These are phyloP conservation scores for Laupala kohalensis DNA, from an alignment of 1,140 invertebrate species.

Conservation along the genomic window DNA sequence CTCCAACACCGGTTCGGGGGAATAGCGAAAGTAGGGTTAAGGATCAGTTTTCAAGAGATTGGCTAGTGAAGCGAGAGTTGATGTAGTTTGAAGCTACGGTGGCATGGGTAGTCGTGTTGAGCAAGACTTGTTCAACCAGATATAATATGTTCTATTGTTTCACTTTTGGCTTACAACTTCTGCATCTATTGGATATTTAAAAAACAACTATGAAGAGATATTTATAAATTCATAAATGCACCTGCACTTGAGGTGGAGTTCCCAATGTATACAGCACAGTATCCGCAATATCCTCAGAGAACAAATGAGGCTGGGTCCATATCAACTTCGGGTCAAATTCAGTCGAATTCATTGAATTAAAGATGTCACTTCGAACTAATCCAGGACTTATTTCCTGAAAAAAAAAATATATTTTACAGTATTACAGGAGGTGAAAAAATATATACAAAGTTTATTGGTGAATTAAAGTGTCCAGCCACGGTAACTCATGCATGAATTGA, in stretches of 20 bases:
- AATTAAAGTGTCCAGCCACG: no score
- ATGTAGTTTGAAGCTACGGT: no score
- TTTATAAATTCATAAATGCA: conserved; percentile 4
- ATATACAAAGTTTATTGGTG: no score
- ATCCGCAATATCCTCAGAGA: conserved; percentile 17
- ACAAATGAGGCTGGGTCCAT: not conserved
- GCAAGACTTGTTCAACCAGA: no score
- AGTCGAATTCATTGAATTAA: not conserved
- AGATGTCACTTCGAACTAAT: conserved; percentile 35
- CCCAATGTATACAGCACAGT: conserved; percentile 27
- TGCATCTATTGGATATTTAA: no score
- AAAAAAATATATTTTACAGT: not conserved
- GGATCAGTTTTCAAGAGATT: no score
- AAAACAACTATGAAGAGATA: not conserved
- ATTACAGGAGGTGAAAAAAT: not conserved
- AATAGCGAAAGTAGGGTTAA: no score
- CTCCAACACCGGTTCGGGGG: no score
- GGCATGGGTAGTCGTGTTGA: no score
- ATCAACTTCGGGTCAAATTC: not conserved
- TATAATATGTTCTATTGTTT: no score
- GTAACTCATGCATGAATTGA: not conserved
- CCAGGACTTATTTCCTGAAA: conserved; percentile 44
- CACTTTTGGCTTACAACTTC: no score
- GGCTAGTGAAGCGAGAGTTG: no score
- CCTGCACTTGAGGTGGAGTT: conserved; percentile 22